Base-by-base conservation (phyloP, 1,140 invertebrate species). In the Leucophenga varia region DNA sequence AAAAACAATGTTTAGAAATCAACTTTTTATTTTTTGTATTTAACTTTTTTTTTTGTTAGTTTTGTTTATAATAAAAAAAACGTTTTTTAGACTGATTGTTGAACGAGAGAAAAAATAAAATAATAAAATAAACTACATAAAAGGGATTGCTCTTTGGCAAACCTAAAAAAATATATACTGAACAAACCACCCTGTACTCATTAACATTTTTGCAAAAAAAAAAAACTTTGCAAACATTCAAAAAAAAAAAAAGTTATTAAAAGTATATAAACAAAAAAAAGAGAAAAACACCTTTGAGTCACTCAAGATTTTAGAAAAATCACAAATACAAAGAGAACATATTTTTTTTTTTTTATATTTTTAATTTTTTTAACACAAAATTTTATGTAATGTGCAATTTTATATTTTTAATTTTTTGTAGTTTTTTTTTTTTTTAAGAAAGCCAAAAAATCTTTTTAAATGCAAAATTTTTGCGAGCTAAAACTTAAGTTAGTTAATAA, bases 291-390 rank as follows among this genome's bases (percentile, higher is more conserved):
- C 28, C 12, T 30, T 30, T 7, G 28, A 30, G 7, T 7, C 28
- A 8, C 12, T 7, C 28, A 30, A 8, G 12, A 12, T 12, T 12
- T 30, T 7, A 7, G 12, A 8, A 57, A 57, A 52, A 57, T 57
- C 54, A 57, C 55, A 57, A 57, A 57, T 57, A 57, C 55, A 57
- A 57, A 5, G 44, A 39, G 25, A 32, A 56, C 6, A 28, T n/a
- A 45, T 43, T 41, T 43, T 49, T 40, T 39, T 50, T 49, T 42
- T 37, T 44, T 52, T 45, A 30, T 35, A n/a, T n/a, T n/a, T n/a
- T n/a, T n/a, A n/a, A n/a, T n/a, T n/a, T n/a, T 45, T 35, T 44
- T n/a, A n/a, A n/a, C n/a, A n/a, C n/a, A n/a, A n/a, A n/a, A n/a
- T n/a, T n/a, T n/a, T n/a, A n/a, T n/a, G n/a, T n/a, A n/a, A n/a